A percentile compares a stretch with the other conserved stretches of the same genome.
These are phyloP conservation scores for Hipposideros armiger DNA, from an alignment of 2,113 vertebrate species.

Conservation along the genomic window DNA sequence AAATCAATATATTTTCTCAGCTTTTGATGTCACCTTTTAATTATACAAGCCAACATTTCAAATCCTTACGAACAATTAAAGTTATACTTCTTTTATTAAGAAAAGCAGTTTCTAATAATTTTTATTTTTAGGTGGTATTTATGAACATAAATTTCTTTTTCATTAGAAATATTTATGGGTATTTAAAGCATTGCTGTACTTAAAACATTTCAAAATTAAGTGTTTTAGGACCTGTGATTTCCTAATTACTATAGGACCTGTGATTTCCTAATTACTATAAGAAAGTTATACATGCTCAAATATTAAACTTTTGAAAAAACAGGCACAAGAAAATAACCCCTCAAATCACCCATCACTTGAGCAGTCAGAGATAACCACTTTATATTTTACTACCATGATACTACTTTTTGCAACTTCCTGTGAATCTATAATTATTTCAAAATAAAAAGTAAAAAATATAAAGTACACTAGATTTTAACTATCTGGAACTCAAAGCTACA, in stretches of 20 bases:
- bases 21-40: background rate
- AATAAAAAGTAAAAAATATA: slow-evolving; percentile 24
- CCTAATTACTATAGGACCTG: background rate
- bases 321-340: slow-evolving; percentile 10
- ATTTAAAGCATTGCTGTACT: slow-evolving; percentile 34
- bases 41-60: slow-evolving; percentile 36
- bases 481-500: slow-evolving; percentile 33
- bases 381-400: background rate
- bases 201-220: slow-evolving; percentile 48
- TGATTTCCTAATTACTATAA: slow-evolving; percentile 34
- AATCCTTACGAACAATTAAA: slow-evolving; percentile 20
- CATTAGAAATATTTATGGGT: slow-evolving; percentile 18
- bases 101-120: slow-evolving; percentile 2
- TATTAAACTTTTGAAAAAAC: slow-evolving; percentile 49
- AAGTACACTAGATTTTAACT: background rate
- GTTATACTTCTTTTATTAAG: slow-evolving; percentile 6
- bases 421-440: slow-evolving; percentile 5
- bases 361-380: background rate
- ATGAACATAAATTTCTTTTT: slow-evolving; percentile 48
- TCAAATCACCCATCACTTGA: background rate
- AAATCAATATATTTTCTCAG: slow-evolving; percentile 15
- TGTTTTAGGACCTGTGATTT: slow-evolving; percentile 9
- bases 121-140: slow-evolving; percentile 48
- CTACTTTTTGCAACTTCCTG: background rate
- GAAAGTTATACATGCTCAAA: background rate